phyloP scores from a whole-genome alignment of 2,113 vertebrate genomes.

The Ictalurus furcatus region DNA sequence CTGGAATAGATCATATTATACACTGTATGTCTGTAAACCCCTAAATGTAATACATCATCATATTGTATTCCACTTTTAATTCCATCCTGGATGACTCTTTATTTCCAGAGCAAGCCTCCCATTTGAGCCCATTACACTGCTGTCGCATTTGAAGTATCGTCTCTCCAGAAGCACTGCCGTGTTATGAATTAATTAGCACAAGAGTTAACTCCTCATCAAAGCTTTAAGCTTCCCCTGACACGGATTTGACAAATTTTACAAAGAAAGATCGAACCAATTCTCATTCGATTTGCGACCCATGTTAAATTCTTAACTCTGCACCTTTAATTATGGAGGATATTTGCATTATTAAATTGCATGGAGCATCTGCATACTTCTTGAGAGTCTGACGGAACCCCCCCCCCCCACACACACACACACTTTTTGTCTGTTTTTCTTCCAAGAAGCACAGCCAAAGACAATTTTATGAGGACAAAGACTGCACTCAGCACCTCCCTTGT shows the following conservation, averaged over 20 bases:
- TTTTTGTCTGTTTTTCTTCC: constrained; percentile 1
- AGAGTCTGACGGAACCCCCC: neutral
- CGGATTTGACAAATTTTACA: constrained; percentile 43
- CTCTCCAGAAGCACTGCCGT: constrained; percentile 13
- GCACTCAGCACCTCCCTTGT: neutral
- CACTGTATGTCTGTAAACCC: neutral
- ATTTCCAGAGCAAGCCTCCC: constrained; percentile 23
- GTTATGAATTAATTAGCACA: constrained; percentile 40
- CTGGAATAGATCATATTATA: neutral
- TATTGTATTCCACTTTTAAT: neutral
- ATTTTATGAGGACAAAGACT: constrained; percentile 19
- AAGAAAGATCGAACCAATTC: constrained; percentile 29
- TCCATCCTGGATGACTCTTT: constrained; percentile 35
- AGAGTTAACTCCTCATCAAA: constrained; percentile 40
- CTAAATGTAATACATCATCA: neutral
- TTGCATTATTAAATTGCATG: constrained; percentile 29
- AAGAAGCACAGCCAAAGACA: neutral
- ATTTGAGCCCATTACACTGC: constrained; percentile 41
- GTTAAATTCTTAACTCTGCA: constrained; percentile 35
- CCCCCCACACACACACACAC: too few species aligned
- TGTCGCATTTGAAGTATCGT: constrained; percentile 27
- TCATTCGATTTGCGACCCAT: constrained; percentile 13
- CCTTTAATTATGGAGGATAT: constrained; percentile 40
- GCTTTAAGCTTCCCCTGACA: constrained; percentile 18
- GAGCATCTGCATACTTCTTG: neutral